Evolutionary conservation across 2,797 vertebrate species (phyloP), one percentile per base, ranked within the genome.

Genomic region (Coracias cyanogaster): DNA sequence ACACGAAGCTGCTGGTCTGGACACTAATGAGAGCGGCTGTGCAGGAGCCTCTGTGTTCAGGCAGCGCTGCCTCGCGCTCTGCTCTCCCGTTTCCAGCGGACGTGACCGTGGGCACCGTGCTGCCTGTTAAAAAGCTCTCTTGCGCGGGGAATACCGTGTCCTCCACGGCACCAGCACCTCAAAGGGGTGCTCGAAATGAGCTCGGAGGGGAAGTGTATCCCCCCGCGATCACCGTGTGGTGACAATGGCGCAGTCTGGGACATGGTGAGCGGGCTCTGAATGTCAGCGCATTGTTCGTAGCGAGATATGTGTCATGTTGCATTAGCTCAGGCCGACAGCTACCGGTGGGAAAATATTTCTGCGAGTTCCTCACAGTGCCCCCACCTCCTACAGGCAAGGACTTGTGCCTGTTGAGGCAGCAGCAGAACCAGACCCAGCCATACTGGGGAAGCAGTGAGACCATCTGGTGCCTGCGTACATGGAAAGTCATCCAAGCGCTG

Each of bases 311-410:
- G 96, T 97, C 96, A 91, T 90, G 69, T 95, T 29, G 62, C 94
- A 95, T 94, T 95, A 94, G 94, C 94, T 96, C 94, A 91, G 94
- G 46, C 93, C 66, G n/a, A 48, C 82, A 88, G 95, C 93, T 70
- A 94, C 95, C 2, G 12, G 94, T 96, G 94, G 94, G 96, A 95
- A 96, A 95, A 76, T 90, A 86, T 79, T 95, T 92, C 84, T 81
- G 79, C 0, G 19, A 83, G 82, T 48, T 91, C 89, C 92, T 95
- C 18, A 0, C 85, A 83, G 84, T 81, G 91, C 78, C 87, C 91
- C 91, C 80, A 82, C 71, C 93, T 94, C 95, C 87, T 74, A 20
- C 87, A 82, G 94, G 91, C 91, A 94, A 65, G 54, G 88, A 54
- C 95, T 94, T 93, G 95, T 91, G 89, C 89, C 71, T 17, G 29